Evolutionary conservation across 2,797 vertebrate genomes (phyloP), one percentile per base, ranked within the genome.

Genomic region (Sebastes steindachneri): DNA sequence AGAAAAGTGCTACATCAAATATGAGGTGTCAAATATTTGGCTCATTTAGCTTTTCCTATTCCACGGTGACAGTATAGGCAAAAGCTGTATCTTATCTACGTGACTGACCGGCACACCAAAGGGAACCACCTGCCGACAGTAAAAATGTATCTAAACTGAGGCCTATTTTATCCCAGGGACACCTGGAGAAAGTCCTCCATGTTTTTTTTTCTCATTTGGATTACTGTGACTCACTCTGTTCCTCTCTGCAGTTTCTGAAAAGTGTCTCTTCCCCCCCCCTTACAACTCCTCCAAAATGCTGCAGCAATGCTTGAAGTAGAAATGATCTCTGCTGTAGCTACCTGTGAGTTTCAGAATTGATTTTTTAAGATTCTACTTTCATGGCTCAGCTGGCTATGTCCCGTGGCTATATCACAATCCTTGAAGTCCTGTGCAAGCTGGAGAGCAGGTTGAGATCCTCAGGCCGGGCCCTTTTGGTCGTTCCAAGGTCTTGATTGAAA

Each of bases 281-380:
- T 82, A 88, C 80, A 86, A 86, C 85, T 87, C 73, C 68, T 85
- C 80, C 72, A 83, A 88, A 92, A 91, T 89, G 79, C 85, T 83
- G 87, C 86, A 88, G 91, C 83, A 89, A 73, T 74, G 82, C 88
- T 90, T 89, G 79, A 88, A 92, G 89, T 76, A 86, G 84, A 86
- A 89, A 84, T 76, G 85, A 90, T 90, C 87, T 86, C 84, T 88
- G 79, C 85, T 79, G 88, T 82, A 86, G 92, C 90, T 90, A 89
- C 91, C 89, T 92, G 86, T 79, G 84, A 93, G 87, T 87, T 90
- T 92, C 79, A 86, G 83, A 93, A 93, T 91, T 88, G 90, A 93
- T 92, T 93, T 93, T 89, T 89, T 91, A 88, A 91, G 90, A 90
- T 92, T 92, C 83, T 89, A 83, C 93, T 93, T 92, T 92, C 89